Percentiles rank a stretch among this genome's conserved stretches.
Conservation (phyloP, 2,113 vertebrate species). For the Arenaria interpres region DNA sequence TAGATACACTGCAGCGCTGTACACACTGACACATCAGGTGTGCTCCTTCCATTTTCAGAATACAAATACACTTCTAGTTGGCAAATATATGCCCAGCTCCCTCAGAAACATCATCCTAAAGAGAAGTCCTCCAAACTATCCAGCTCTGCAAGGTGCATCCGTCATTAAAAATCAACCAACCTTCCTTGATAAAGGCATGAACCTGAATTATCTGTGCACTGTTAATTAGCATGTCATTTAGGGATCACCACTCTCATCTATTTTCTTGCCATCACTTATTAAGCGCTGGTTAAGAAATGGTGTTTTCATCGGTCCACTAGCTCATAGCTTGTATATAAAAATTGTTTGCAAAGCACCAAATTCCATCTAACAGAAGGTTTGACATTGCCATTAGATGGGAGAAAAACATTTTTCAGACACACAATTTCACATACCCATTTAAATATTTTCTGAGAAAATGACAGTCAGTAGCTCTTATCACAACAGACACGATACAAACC, state of each 20-base stretch:
- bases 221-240: neutral
- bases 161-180: neutral
- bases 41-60: neutral
- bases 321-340: neutral
- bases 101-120: neutral
- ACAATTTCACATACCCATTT: conserved; percentile 30
- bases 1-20: neutral
- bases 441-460: conserved; percentile 49
- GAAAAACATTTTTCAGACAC: neutral
- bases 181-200: neutral
- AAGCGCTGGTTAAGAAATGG: neutral
- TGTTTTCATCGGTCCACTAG: neutral
- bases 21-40: fast-evolving
- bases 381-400: neutral
- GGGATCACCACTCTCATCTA: neutral
- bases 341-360: neutral
- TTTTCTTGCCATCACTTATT: neutral
- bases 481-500: conserved; percentile 12
- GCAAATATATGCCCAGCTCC: neutral
- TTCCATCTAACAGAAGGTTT: neutral
- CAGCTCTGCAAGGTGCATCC: neutral
- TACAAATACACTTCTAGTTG: neutral
- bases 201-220: neutral
- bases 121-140: neutral
- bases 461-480: conserved; percentile 45